These are phyloP conservation scores for Carduelis carduelis DNA, from an alignment of 2,797 vertebrate genomes.

Conservation along the genomic window DNA sequence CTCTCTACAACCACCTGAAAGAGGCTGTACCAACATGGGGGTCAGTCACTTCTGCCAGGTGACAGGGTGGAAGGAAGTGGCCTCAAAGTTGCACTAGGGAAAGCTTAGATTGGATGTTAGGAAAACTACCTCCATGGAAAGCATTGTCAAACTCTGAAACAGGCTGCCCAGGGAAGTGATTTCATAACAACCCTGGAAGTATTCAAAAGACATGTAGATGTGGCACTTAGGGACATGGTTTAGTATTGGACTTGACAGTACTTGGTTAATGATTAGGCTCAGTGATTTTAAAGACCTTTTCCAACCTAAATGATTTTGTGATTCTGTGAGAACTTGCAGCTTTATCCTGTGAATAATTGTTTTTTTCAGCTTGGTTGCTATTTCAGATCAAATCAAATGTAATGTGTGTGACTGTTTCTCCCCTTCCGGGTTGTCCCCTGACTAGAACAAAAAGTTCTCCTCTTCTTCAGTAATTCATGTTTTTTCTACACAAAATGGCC, in stretches of 20 bases:
- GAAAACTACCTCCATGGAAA: neutral
- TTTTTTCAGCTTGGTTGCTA: slow-evolving; percentile 26
- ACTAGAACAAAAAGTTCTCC: neutral
- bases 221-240: neutral
- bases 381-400: neutral
- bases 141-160: neutral
- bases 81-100: neutral
- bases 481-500: neutral
- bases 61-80: neutral
- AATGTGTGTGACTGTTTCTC: neutral
- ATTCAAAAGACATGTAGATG: neutral
- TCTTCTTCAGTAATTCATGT: neutral
- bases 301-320: neutral
- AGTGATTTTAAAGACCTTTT: neutral
- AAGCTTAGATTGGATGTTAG: neutral
- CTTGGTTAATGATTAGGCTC: neutral
- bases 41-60: neutral
- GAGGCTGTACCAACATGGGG: rapidly evolving
- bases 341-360: neutral
- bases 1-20: neutral
- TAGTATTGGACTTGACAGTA: neutral
- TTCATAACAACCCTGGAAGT: neutral
- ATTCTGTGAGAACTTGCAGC: neutral
- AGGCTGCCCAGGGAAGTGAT: neutral
- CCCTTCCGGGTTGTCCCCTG: neutral